Conservation (phyloP, 2,888 invertebrate species). For the Venustoraphidia nigricollis region DNA sequence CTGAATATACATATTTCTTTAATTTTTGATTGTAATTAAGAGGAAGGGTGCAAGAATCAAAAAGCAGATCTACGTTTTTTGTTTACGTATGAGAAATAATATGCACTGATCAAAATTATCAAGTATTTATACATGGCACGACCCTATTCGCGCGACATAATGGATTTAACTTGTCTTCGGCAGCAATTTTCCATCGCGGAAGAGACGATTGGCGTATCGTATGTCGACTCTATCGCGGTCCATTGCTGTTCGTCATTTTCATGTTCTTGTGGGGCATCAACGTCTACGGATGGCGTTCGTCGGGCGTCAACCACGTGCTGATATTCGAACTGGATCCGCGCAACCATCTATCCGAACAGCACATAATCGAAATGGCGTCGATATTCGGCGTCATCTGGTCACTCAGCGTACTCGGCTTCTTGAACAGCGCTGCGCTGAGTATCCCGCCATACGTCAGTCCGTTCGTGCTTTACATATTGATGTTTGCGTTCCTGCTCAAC, state of each 20-base stretch:
- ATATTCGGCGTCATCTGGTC: slow-evolving; percentile 93
- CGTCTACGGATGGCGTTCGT: slow-evolving; percentile 93
- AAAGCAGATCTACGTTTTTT: too few relatives aligned
- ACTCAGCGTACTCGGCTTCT: slow-evolving; percentile 69
- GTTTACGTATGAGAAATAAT: too few relatives aligned
- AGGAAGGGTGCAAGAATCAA: too few relatives aligned
- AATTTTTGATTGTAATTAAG: too few relatives aligned
- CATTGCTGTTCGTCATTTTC: slow-evolving; percentile 81
- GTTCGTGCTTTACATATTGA: slow-evolving; percentile 62
- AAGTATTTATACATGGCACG: background rate
- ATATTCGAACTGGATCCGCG: slow-evolving; percentile 95
- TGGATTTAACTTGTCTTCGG: slow-evolving; percentile 14
- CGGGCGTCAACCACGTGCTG: slow-evolving; percentile 93
- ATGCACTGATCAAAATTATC: slow-evolving; percentile 4
- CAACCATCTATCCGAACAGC: slow-evolving; percentile 85
- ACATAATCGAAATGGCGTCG: slow-evolving; percentile 85
- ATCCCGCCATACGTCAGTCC: slow-evolving; percentile 92
- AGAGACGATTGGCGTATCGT: slow-evolving; percentile 70
- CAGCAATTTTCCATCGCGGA: slow-evolving; percentile 59
- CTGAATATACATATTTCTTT: too few relatives aligned
- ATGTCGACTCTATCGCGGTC: slow-evolving; percentile 84
- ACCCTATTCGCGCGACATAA: background rate
- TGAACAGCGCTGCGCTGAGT: slow-evolving; percentile 64
- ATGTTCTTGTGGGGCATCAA: slow-evolving; percentile 91
- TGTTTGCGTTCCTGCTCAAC: slow-evolving; percentile 77